phyloP scores from a whole-genome alignment of 2,888 invertebrate species.

The Platerodrilus igneus region DNA sequence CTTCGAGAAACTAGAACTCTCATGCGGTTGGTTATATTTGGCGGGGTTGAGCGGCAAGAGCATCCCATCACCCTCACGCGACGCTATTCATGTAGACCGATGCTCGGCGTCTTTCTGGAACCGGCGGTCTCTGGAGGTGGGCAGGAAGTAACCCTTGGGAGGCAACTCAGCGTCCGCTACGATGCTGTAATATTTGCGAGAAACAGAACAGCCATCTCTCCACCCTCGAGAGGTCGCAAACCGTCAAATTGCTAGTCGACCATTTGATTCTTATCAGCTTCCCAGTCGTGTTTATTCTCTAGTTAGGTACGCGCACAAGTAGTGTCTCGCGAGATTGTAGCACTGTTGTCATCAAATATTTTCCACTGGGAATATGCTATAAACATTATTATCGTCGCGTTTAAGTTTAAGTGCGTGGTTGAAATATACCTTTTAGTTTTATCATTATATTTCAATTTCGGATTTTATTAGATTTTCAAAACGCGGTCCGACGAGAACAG shows the following conservation, averaged over 20 bases:
- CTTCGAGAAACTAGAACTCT: conserved; percentile 32
- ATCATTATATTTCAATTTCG: too few species aligned
- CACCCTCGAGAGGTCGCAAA: conserved; percentile 42
- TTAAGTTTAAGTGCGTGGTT: conserved; percentile 22
- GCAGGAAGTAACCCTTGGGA: conserved; percentile 53
- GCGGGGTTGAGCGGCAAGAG: conserved; percentile 32
- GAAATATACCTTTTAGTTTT: conserved; percentile 13
- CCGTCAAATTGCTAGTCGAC: conserved; percentile 41
- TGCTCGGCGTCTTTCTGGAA: conserved; percentile 47
- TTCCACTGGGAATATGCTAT: conserved; percentile 29
- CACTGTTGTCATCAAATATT: conserved; percentile 29
- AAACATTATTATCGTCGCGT: conserved; percentile 16
- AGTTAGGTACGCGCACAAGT: conserved; percentile 40
- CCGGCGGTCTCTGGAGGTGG: conserved; percentile 47
- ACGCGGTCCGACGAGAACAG: conserved; percentile 74
- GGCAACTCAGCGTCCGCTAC: conserved; percentile 39
- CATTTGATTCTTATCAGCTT: conserved; percentile 45
- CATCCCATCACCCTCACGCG: conserved; percentile 36
- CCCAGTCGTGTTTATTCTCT: conserved; percentile 47
- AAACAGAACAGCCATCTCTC: conserved; percentile 35
- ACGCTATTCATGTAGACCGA: conserved; percentile 31
- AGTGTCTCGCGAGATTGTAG: conserved; percentile 42
- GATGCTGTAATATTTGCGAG: conserved; percentile 31
- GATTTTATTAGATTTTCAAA: too few species aligned
- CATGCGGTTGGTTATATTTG: conserved; percentile 38